Conservation (phyloP, 2,113 vertebrate genomes). For the Otolemur garnettii region DNA sequence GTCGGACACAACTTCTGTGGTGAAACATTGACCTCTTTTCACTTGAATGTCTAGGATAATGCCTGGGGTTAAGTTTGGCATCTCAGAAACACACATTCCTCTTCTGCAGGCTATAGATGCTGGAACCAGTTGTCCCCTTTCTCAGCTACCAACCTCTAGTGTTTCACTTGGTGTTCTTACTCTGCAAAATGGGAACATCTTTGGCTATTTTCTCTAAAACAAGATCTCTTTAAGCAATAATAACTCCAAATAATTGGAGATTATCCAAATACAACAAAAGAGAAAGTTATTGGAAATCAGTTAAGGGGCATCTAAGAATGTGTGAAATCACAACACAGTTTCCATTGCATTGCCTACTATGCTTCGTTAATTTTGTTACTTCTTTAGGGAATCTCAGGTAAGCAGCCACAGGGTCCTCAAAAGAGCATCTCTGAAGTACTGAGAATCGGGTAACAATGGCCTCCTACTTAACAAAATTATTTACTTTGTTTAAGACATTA, state of each 20-base stretch:
- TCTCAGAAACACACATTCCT: neutral
- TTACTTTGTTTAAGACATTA: neutral
- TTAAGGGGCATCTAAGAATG: neutral
- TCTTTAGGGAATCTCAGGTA: neutral
- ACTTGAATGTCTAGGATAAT: neutral
- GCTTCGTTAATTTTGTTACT: neutral
- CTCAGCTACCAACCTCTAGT: neutral
- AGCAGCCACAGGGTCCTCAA: neutral
- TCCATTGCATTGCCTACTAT: neutral
- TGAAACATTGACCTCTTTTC: neutral
- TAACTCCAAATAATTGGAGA: neutral
- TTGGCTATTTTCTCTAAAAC: neutral
- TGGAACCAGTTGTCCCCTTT: neutral
- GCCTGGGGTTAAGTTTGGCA: neutral
- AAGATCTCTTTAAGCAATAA: neutral
- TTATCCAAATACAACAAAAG: neutral
- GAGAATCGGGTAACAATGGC: neutral
- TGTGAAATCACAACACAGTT: neutral
- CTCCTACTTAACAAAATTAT: neutral
- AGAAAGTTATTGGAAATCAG: neutral
- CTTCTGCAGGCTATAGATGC: neutral
- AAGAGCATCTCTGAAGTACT: neutral
- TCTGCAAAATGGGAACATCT: neutral
- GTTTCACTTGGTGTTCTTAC: neutral
- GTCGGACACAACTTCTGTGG: neutral